Conservation (phyloP, 2,113 vertebrate species). For the Epinephelus fuscoguttatus region DNA sequence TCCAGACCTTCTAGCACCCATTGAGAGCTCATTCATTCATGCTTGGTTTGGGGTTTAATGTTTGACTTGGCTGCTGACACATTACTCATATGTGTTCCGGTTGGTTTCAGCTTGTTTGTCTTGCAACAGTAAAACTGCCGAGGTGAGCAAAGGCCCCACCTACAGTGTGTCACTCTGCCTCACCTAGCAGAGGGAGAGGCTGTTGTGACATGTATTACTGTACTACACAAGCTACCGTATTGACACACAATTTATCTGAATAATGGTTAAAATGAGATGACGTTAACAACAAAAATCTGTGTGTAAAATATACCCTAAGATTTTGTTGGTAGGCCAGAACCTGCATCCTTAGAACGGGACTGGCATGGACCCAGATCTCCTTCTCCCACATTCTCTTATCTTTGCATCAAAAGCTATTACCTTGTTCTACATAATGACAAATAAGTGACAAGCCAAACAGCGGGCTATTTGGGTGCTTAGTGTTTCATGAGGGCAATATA, state of each 20-base stretch:
- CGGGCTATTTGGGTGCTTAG: constrained; percentile 55
- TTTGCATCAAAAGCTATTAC: constrained; percentile 57
- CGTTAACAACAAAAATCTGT: not conserved
- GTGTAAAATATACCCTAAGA: not conserved
- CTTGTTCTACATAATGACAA: constrained; percentile 69
- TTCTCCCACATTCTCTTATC: constrained; percentile 48
- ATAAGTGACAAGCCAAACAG: constrained; percentile 77
- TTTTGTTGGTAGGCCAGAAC: not conserved
- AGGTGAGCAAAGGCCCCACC: constrained; percentile 39
- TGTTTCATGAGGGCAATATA: constrained; percentile 81
- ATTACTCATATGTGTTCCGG: constrained; percentile 67
- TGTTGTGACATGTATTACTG: not conserved
- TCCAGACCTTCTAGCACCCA: constrained; percentile 43
- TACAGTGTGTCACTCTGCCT: constrained; percentile 48
- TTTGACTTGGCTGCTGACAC: constrained; percentile 76
- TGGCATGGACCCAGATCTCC: constrained; percentile 25
- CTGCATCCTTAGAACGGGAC: not conserved
- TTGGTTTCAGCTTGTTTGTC: constrained; percentile 73
- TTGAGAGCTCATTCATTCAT: constrained; percentile 70
- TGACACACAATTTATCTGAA: constrained; percentile 3
- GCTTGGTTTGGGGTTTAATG: constrained; percentile 77
- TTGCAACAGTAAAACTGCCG: constrained; percentile 45
- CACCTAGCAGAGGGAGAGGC: constrained; percentile 48
- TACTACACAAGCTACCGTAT: not conserved
- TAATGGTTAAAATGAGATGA: not conserved